phyloP scores from a whole-genome alignment of 1,140 invertebrate species.

The Radopholus similis region DNA sequence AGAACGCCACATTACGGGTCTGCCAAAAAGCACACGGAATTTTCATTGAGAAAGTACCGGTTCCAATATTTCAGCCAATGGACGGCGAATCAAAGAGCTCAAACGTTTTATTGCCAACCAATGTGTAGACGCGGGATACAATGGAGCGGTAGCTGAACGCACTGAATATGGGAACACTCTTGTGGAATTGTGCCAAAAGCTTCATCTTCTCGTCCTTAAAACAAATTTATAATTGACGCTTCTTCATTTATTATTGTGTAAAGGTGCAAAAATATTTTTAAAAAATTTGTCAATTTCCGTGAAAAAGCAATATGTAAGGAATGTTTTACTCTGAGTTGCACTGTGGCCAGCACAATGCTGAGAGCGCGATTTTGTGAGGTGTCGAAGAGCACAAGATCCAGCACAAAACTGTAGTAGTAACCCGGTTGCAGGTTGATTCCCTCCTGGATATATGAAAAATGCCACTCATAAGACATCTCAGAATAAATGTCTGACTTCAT shows the following conservation, averaged over 20 bases:
- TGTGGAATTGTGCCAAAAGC: conserved; percentile 17
- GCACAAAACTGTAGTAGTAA: conserved; percentile 31
- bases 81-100: not conserved
- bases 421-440: conserved; percentile 16
- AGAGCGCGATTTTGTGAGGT: conserved; percentile 31
- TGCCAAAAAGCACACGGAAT: conserved; percentile 10
- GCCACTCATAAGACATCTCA: not conserved
- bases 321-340: conserved; percentile 7
- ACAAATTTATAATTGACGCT: not conserved
- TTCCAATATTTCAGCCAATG: conserved; percentile 2
- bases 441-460: conserved; percentile 8
- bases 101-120: conserved; percentile 11
- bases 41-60: not conserved
- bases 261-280: not conserved
- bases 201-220: conserved; percentile 10
- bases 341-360: conserved; percentile 32
- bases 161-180: conserved; percentile 29
- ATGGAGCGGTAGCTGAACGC: conserved; percentile 16
- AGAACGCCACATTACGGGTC: conserved; percentile 34
- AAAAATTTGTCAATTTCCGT: not conserved
- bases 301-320: not conserved
- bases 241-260: not conserved
- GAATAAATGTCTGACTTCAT: conserved; percentile 15
- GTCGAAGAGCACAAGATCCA: conserved; percentile 32
- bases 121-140: conserved; percentile 18